Evolutionary conservation across 2,113 vertebrate species (phyloP).

Genomic region (Sinosuthora webbiana): DNA sequence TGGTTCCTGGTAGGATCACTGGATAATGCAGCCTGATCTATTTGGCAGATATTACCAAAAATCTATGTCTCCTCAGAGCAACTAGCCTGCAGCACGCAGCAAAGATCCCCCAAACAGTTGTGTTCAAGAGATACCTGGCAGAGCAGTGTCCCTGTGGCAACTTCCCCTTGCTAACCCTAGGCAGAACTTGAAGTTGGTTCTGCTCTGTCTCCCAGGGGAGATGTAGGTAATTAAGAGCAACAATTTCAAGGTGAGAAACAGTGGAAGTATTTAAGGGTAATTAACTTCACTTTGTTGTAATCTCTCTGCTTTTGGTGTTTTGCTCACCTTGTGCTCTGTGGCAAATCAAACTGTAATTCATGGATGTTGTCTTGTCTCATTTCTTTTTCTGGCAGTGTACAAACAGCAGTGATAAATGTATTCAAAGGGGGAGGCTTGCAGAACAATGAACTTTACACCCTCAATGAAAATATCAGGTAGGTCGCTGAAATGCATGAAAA

Average conservation of each 20-base stretch:
- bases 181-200: neutral
- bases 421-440: conserved; percentile 90
- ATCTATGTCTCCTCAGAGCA: neutral
- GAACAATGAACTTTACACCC: conserved; percentile 85
- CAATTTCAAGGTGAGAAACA: neutral
- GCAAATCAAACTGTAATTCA: neutral
- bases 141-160: neutral
- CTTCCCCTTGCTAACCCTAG: neutral
- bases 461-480: conserved; percentile 96
- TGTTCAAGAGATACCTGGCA: neutral
- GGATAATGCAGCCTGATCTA: neutral
- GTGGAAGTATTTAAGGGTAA: neutral
- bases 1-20: neutral
- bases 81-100: neutral
- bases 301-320: neutral
- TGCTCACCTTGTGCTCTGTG: neutral
- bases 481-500: neutral
- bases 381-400: conserved; percentile 80
- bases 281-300: neutral
- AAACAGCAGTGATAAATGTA: conserved; percentile 92
- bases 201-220: neutral
- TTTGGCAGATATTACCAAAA: neutral
- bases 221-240: neutral
- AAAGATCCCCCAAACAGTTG: neutral
- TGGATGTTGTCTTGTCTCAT: neutral